Conservation (phyloP, 2,113 vertebrate species). For the Clarias gariepinus region DNA sequence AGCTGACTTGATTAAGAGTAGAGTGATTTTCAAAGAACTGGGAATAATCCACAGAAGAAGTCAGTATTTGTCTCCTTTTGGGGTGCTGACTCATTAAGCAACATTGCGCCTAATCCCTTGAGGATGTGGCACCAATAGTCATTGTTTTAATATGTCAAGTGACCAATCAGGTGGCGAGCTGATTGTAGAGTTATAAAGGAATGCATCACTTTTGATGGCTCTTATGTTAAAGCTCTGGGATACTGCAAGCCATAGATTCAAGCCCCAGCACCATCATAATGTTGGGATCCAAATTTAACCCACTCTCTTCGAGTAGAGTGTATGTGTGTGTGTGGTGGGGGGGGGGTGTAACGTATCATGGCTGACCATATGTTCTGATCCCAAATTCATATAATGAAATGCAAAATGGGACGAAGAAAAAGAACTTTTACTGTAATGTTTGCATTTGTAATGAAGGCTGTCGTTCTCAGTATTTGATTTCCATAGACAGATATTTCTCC, state of each 20-base stretch:
- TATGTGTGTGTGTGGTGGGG: no score
- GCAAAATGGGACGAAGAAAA: not conserved
- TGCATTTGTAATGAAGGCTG: not conserved
- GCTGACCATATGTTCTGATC: not conserved
- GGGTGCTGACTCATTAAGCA: slow-evolving; percentile 34
- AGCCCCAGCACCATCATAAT: not conserved
- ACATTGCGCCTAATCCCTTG: slow-evolving; percentile 30
- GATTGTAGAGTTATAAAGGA: not conserved
- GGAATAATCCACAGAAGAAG: slow-evolving; percentile 10
- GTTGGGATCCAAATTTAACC: not conserved
- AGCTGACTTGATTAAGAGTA: slow-evolving; percentile 28
- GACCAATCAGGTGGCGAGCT: not conserved
- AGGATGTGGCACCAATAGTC: slow-evolving; percentile 39
- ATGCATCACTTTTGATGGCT: not conserved
- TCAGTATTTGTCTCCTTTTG: slow-evolving; percentile 23
- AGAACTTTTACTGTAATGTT: not conserved
- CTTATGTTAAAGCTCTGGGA: not conserved
- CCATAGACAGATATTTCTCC: not conserved
- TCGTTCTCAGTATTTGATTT: not conserved
- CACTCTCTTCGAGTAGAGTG: not conserved
- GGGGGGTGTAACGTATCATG: not conserved
- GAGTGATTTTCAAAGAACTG: slow-evolving; percentile 43
- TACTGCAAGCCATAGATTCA: not conserved
- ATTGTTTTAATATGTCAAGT: not conserved
- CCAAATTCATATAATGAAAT: not conserved